phyloP scores from a whole-genome alignment of 1,140 invertebrate genomes.

The Drosophila bocki region DNA sequence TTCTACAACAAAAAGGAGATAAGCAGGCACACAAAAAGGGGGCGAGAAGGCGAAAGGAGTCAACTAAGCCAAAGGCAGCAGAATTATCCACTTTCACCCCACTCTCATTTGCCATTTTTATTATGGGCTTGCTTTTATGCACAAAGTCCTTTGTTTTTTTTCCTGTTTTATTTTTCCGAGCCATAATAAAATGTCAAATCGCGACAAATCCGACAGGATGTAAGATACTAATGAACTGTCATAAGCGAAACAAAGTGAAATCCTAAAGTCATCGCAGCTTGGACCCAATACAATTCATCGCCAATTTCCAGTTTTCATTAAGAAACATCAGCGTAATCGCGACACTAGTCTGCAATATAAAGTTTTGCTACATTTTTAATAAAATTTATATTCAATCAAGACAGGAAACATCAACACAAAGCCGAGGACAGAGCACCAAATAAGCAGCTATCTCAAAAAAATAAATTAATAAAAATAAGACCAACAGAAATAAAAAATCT shows the following conservation, averaged over 20 bases:
- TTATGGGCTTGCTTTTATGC: constrained; percentile 29
- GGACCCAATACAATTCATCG: constrained; percentile 25
- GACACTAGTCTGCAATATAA: constrained; percentile 16
- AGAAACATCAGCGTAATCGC: neutral
- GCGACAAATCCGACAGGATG: constrained; percentile 70
- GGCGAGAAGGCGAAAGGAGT: constrained; percentile 3
- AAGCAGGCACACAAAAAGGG: constrained; percentile 12
- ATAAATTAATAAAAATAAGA: constrained; percentile 3
- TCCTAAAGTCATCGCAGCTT: constrained; percentile 28
- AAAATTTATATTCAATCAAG: constrained; percentile 43
- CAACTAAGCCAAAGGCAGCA: constrained; percentile 4
- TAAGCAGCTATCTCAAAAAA: constrained; percentile 4
- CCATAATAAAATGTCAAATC: constrained; percentile 71
- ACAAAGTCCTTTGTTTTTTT: constrained; percentile 12
- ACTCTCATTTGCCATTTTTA: constrained; percentile 32
- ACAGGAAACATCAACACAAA: constrained; percentile 22
- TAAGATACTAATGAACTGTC: constrained; percentile 73
- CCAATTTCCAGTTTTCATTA: constrained; percentile 30
- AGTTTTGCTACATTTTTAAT: constrained; percentile 49
- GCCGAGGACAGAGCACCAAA: neutral
- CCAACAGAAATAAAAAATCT: constrained; percentile 10
- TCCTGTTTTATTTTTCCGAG: neutral
- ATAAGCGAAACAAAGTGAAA: constrained; percentile 7
- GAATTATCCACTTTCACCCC: constrained; percentile 4
- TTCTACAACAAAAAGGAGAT: constrained; percentile 16